These are phyloP conservation scores for Ceramica pisi DNA, from an alignment of 2,888 invertebrate species.

Conservation along the genomic window DNA sequence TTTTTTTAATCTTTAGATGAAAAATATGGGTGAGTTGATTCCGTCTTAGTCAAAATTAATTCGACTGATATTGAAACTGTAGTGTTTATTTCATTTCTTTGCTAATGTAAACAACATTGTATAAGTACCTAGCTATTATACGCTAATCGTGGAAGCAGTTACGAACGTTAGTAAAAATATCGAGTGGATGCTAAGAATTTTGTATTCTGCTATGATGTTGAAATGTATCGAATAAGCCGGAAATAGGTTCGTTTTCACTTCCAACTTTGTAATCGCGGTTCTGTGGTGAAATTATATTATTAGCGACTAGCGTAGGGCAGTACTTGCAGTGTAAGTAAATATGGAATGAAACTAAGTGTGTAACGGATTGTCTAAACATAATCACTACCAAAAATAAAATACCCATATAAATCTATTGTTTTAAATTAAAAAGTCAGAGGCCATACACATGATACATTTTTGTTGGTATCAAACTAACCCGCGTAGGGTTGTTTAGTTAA, in stretches of 20 bases:
- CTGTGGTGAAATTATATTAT: constrained; percentile 75
- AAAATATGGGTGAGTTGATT: constrained; percentile 79
- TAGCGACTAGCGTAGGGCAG: constrained; percentile 64
- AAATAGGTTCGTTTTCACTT: constrained; percentile 66
- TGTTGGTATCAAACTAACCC: constrained; percentile 77
- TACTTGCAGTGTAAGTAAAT: constrained; percentile 68
- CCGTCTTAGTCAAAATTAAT: constrained; percentile 84
- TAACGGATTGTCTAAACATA: constrained; percentile 69
- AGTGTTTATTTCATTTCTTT: constrained; percentile 70
- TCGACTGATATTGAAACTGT: constrained; percentile 79
- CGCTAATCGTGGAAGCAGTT: constrained; percentile 57
- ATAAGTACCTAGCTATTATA: constrained; percentile 61
- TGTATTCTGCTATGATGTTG: constrained; percentile 49
- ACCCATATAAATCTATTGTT: constrained; percentile 62
- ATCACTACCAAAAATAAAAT: constrained; percentile 61
- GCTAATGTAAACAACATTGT: constrained; percentile 60
- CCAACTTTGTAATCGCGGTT: constrained; percentile 77
- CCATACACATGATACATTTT: constrained; percentile 82
- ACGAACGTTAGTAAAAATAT: constrained; percentile 55
- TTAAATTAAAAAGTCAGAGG: constrained; percentile 73
- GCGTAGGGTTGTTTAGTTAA: constrained; percentile 83
- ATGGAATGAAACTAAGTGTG: constrained; percentile 57
- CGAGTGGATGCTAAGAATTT: constrained; percentile 61
- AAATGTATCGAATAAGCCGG: constrained; percentile 51
- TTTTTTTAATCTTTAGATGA: constrained; percentile 74